Evolutionary conservation across 2,888 invertebrate genomes (phyloP).

Genomic region (Leucoma salicis): DNA sequence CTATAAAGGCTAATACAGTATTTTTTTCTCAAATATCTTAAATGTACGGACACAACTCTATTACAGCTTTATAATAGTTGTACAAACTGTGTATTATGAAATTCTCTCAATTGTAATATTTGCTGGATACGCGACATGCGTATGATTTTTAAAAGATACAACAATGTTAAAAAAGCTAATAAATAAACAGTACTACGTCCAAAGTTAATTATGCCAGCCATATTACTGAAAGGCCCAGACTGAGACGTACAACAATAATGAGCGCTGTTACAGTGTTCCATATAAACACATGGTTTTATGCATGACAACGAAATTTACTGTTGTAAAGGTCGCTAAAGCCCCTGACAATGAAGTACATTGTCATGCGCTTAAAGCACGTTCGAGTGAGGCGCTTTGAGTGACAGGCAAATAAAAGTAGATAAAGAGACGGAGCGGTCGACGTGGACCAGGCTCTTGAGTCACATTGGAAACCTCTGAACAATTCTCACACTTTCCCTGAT

Average conservation of each 20-base stretch:
- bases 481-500: conserved; percentile 63
- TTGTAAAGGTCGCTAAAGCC: conserved; percentile 64
- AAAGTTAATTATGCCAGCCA: conserved; percentile 48
- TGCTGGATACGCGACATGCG: too few species aligned
- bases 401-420: conserved; percentile 76
- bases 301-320: conserved; percentile 74
- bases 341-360: conserved; percentile 69
- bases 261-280: conserved; percentile 39
- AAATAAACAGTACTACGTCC: conserved; percentile 19
- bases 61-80: too few species aligned
- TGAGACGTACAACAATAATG: conserved; percentile 36
- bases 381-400: conserved; percentile 64
- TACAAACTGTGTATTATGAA: too few species aligned
- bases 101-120: too few species aligned
- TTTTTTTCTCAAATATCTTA: too few species aligned
- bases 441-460: conserved; percentile 29
- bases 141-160: too few species aligned
- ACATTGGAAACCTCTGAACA: conserved; percentile 30
- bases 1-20: too few species aligned
- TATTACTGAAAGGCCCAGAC: conserved; percentile 23
- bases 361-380: conserved; percentile 61
- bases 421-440: conserved; percentile 48
- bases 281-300: conserved; percentile 68
- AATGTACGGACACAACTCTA: too few species aligned
- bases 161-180: neutral